Percentiles rank a stretch among this genome's conserved stretches.
Evolutionary conservation across 1,140 invertebrate genomes (phyloP).

Genomic region (Aphelenchoides avenae): DNA sequence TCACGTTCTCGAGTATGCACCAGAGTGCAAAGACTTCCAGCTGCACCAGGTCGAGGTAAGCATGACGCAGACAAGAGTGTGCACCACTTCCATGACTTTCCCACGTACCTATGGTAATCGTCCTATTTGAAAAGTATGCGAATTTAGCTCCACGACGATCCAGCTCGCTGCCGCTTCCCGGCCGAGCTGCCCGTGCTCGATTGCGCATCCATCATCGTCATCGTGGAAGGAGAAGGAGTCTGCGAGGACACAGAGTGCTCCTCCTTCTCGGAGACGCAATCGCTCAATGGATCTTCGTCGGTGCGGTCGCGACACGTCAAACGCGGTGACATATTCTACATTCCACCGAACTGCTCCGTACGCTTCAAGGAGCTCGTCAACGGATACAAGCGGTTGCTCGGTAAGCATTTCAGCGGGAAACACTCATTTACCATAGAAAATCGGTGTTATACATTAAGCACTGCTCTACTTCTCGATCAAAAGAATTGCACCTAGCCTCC

Average conservation of each 20-base stretch:
- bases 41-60: constrained; percentile 48
- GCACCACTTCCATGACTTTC: no score
- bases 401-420: no score
- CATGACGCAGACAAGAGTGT: background rate
- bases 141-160: constrained; percentile 10
- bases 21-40: constrained; percentile 55
- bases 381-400: no score
- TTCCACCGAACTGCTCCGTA: constrained; percentile 31
- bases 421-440: no score
- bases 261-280: constrained; percentile 9
- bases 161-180: no score
- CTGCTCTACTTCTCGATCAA: no score
- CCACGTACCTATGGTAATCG: constrained; percentile 4
- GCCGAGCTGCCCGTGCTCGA: constrained; percentile 39
- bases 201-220: constrained; percentile 48
- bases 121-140: constrained; percentile 16
- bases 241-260: constrained; percentile 27
- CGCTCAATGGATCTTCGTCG: background rate
- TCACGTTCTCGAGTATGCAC: constrained; percentile 49
- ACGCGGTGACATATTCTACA: constrained; percentile 51
- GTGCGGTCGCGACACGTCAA: constrained; percentile 8
- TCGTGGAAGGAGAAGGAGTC: constrained; percentile 39
- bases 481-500: no score
- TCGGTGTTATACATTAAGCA: no score
- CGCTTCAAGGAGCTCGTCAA: background rate